Evolutionary conservation across 2,113 vertebrate genomes (phyloP), one percentile per base, ranked within the genome.

Genomic region (Mugil cephalus): DNA sequence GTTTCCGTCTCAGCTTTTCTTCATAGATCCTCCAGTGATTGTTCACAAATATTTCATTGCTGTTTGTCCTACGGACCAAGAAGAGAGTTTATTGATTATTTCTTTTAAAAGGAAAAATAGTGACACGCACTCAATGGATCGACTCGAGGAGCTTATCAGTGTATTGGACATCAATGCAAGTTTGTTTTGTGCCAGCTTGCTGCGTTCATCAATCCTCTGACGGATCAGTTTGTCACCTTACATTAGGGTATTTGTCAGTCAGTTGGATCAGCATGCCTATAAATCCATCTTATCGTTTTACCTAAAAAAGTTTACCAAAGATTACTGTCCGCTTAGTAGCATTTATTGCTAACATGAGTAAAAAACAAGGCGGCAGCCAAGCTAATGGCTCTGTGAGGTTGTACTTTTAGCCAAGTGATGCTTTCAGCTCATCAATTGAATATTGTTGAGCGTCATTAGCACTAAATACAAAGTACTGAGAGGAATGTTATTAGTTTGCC

Each of bases 171-270:
- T 80, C 70, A 71, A 89, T 69, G 38, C 35, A 85, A 78, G 76
- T 89, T 75, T 80, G 74, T 79, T 79, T 77, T 70, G 10, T 69
- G 34, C 10, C 30, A 11, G 53, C 34, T 59, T 64, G 47, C 81
- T 79, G 53, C n/a, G 17, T 77, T 73, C 80, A 86, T 88, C 82
- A 77, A 72, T 86, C 79, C 51, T 77, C 79, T 35, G 39, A 83
- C 70, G 40, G 58, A 80, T 85, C 81, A 75, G 62, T 51, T 79
- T 86, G 74, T 80, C 77, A 68, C 11, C 69, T 74, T 45, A 39
- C 24, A 72, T 80, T 64, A 65, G 68, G 73, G 68, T 79, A 61
- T 65, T 39, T 47, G 56, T 69, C 74, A 74, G 30, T 86, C 62
- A 73, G 24, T 3, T 68, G 63, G 17, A 73, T 58, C 66, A 54